Conservation (phyloP, 2,797 vertebrate species). For the Fistularia commersonii region DNA sequence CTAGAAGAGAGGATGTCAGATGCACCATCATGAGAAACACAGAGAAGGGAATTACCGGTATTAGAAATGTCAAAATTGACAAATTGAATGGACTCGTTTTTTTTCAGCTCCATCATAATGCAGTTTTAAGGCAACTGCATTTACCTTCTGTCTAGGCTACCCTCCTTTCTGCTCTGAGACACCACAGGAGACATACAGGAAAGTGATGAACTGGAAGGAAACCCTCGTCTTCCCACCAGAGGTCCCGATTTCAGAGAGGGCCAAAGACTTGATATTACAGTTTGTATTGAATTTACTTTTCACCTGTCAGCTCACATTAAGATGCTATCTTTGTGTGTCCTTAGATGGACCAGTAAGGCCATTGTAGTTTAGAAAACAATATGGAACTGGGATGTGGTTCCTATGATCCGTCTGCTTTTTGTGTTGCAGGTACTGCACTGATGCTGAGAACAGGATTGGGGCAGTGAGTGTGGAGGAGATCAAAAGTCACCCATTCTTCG, state of each 20-base stretch:
- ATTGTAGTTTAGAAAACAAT: too few species aligned
- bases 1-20: too few species aligned
- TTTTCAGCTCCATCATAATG: too few species aligned
- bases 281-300: slow-evolving; percentile 37
- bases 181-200: slow-evolving; percentile 96
- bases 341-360: too few species aligned
- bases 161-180: slow-evolving; percentile 99
- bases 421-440: slow-evolving; percentile 86
- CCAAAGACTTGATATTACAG: slow-evolving; percentile 95
- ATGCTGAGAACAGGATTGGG: slow-evolving; percentile 92
- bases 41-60: too few species aligned
- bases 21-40: too few species aligned
- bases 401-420: neutral
- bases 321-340: neutral
- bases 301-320: too few species aligned
- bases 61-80: neutral
- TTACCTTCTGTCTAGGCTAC: slow-evolving; percentile 78
- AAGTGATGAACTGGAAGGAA: slow-evolving; percentile 99
- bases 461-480: slow-evolving; percentile 93
- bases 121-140: too few species aligned
- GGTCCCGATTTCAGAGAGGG: slow-evolving; percentile 95
- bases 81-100: neutral
- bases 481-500: slow-evolving; percentile 91
- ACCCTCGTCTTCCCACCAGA: slow-evolving; percentile 95
- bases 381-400: too few species aligned